Evolutionary conservation across 1,140 invertebrate genomes (phyloP), one percentile per base, ranked within the genome.

Genomic region (silkworm (Bombyx mori)): DNA sequence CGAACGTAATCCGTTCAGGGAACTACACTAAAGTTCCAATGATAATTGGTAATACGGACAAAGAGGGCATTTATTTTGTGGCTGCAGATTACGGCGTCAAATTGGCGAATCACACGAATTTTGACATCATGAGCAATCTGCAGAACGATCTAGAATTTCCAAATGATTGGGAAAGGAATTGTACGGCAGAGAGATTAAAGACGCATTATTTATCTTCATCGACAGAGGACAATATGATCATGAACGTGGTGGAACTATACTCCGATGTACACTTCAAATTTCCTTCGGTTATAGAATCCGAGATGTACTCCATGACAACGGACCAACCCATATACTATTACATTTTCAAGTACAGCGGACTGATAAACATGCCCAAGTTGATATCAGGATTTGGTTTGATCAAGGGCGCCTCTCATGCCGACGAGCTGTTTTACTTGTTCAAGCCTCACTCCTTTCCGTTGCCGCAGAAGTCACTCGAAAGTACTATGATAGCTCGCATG

Each of bases 1-100:
- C 63, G 8, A 64, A 78, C n/a, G 66, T 87, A 9, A 76, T 88
- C 8, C 58, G 56, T 50, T 72, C 73, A 6, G 78, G 79, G 0
- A 78, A 86, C 45, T 88, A 86, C 53, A 80, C 71, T 9, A 85
- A 88, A 65, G 65, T 88, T 7, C 87, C 87, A 0, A 80, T 82
- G 68, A 86, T 88, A 50, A 75, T 86, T 8, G 85, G 87, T 0
- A 79, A 74, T 47, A 88, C 82, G 10, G 72, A 85, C 57, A 76
- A 74, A 18, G 87, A 88, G 71, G 87, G 87, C 2, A 77, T 86
- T 51, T 85, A 80, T 63, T 82, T 87, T 51, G 73, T 75, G 42
- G 58, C 69, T 5, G 70, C 71, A 60, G 76, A 83, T 54, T 82
- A 73, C 50, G 84, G 80, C 0, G 78, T 52, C 5, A 75, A 65